Conservation (phyloP, 2,888 invertebrate genomes). For the Rhagium mordax region DNA sequence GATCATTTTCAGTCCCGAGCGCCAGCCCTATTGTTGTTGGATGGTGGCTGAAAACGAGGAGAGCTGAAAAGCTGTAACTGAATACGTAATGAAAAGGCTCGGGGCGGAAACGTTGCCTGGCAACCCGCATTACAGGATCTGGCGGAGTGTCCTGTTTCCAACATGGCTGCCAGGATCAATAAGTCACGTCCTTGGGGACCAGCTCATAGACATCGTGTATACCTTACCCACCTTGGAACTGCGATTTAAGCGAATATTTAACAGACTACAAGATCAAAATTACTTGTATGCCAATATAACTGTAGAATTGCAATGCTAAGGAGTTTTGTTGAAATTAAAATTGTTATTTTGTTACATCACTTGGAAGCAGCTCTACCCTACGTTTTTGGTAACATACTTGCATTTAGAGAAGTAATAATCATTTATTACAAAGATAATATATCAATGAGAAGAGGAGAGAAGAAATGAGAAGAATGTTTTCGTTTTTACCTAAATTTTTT, state of each 20-base stretch:
- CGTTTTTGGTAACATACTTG: no score
- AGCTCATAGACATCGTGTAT: background rate
- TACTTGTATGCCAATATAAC: no score
- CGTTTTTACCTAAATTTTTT: no score
- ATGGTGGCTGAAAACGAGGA: slow-evolving; percentile 48
- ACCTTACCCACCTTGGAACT: slow-evolving; percentile 6
- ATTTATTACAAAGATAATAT: no score
- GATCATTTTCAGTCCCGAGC: slow-evolving; percentile 22
- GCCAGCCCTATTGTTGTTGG: slow-evolving; percentile 48
- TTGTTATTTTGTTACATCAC: no score
- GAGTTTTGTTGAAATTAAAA: background rate
- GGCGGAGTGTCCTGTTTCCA: slow-evolving; percentile 59
- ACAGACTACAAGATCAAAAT: background rate
- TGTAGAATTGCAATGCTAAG: no score
- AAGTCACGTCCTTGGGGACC: slow-evolving; percentile 68
- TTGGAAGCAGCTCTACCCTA: no score
- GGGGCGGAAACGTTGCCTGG: slow-evolving; percentile 66
- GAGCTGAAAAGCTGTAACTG: slow-evolving; percentile 40
- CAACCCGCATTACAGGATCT: slow-evolving; percentile 61
- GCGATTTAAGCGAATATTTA: background rate
- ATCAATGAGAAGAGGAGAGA: no score
- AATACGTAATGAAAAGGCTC: slow-evolving; percentile 58
- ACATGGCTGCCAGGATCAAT: slow-evolving; percentile 68
- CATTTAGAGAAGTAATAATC: no score
- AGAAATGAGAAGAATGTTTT: no score